These are phyloP conservation scores for Glossophaga mutica DNA, from an alignment of 2,797 vertebrate species.

Conservation along the genomic window DNA sequence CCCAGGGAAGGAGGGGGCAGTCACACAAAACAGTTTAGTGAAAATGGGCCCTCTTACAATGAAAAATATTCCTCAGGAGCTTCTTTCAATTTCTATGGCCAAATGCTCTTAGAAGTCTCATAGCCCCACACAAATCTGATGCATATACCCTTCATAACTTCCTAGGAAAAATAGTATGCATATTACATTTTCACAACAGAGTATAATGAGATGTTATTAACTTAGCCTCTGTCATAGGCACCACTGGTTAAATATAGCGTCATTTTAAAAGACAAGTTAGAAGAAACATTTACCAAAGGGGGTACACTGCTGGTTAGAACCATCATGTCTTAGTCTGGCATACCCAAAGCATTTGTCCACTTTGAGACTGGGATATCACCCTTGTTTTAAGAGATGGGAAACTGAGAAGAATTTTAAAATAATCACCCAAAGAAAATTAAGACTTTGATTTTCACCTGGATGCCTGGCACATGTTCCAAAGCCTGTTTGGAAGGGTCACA, in stretches of 20 bases:
- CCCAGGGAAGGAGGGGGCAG: not conserved
- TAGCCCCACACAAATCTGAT: not conserved
- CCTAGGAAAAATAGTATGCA: not conserved
- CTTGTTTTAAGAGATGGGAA: not conserved
- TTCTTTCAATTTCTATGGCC: not conserved
- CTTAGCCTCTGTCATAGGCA: not conserved
- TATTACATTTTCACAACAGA: not conserved
- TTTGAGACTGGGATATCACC: not conserved
- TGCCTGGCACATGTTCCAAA: not conserved
- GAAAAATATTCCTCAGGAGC: not conserved
- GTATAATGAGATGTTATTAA: not conserved
- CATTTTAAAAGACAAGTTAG: not conserved
- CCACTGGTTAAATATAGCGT: not conserved
- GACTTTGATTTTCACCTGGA: constrained; percentile 3
- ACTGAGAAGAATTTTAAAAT: not conserved
- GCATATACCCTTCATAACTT: not conserved
- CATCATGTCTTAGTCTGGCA: not conserved
- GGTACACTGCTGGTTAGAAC: too few relatives aligned
- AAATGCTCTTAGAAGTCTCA: not conserved
- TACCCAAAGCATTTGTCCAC: not conserved
- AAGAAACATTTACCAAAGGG: not conserved
- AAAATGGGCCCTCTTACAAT: not conserved
- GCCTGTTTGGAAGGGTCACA: not conserved
- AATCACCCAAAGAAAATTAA: not conserved
- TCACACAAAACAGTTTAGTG: not conserved